Percentiles rank a stretch among this genome's conserved stretches.
Conservation (phyloP, 2,113 vertebrate genomes). For the Cyprinodon variegatus region DNA sequence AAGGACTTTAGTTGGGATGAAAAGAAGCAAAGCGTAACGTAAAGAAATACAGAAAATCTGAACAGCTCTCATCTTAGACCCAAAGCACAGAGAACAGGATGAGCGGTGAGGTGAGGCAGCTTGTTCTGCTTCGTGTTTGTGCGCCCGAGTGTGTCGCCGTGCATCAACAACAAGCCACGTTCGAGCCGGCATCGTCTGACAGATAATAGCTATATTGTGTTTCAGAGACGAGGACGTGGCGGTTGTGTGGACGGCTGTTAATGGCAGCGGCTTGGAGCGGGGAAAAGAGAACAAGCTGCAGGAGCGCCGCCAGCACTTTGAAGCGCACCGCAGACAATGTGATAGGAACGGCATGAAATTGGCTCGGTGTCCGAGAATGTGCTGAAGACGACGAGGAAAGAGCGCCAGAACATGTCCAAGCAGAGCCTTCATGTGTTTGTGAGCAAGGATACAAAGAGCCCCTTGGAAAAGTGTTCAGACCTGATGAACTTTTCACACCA, state of each 20-base stretch:
- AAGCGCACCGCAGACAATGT: constrained; percentile 55
- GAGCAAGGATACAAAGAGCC: not conserved
- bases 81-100: constrained; percentile 51
- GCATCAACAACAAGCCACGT: constrained; percentile 69
- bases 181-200: constrained; percentile 69
- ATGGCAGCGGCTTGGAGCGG: constrained; percentile 73
- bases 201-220: constrained; percentile 77
- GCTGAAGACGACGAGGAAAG: constrained; percentile 18
- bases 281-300: constrained; percentile 66
- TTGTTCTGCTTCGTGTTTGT: constrained; percentile 52
- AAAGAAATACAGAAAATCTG: constrained; percentile 31
- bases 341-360: constrained; percentile 63
- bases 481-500: not conserved
- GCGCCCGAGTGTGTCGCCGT: constrained; percentile 38
- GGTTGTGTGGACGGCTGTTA: constrained; percentile 57
- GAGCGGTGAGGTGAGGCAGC: constrained; percentile 45
- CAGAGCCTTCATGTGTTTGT: constrained; percentile 15
- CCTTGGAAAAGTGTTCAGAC: not conserved
- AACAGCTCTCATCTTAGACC: constrained; percentile 58
- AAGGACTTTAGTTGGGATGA: constrained; percentile 13
- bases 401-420: constrained; percentile 26
- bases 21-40: constrained; percentile 17
- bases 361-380: constrained; percentile 37
- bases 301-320: constrained; percentile 59
- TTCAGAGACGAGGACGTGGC: constrained; percentile 66